Percentiles rank a stretch among this genome's conserved stretches.
phyloP scores from a whole-genome alignment of 1,140 invertebrate genomes.

The Drosophila pallidifrons region DNA sequence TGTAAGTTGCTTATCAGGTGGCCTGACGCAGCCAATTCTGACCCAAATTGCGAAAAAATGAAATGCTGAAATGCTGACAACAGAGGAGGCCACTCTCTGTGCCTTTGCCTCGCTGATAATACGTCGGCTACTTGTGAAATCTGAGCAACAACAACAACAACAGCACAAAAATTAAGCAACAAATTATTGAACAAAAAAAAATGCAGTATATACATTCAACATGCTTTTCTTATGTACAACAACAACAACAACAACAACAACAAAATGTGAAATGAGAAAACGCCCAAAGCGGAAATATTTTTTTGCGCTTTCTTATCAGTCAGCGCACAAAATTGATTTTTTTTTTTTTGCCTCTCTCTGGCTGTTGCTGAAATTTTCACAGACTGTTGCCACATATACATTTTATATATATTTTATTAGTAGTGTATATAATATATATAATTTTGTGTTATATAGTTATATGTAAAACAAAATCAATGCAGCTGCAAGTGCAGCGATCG shows the following conservation, averaged over 20 bases:
- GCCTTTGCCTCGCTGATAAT: constrained; percentile 66
- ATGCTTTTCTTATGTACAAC: neutral
- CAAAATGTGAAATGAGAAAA: constrained; percentile 38
- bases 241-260: neutral
- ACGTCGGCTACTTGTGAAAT: constrained; percentile 68
- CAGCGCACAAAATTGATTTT: constrained; percentile 76
- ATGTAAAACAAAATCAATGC: constrained; percentile 35
- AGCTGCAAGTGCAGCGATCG: constrained; percentile 43
- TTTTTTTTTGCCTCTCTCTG: constrained; percentile 35
- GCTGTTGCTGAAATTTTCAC: constrained; percentile 67
- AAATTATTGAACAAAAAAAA: constrained; percentile 78
- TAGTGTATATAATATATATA: neutral
- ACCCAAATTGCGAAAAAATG: constrained; percentile 72
- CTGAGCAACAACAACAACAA: constrained; percentile 45
- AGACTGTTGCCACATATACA: constrained; percentile 27
- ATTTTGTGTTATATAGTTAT: constrained; percentile 7
- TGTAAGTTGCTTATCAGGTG: constrained; percentile 63
- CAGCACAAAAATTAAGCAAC: constrained; percentile 67
- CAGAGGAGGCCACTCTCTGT: constrained; percentile 22
- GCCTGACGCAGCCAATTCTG: constrained; percentile 70
- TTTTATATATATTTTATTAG: constrained; percentile 20
- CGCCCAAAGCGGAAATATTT: constrained; percentile 80
- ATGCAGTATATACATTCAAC: constrained; percentile 6
- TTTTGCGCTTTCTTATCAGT: constrained; percentile 71
- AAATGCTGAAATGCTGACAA: constrained; percentile 22